Percentiles rank a stretch among this genome's conserved stretches.
These are phyloP conservation scores for Penaeus indicus DNA, from an alignment of 1,140 invertebrate species.

Conservation along the genomic window DNA sequence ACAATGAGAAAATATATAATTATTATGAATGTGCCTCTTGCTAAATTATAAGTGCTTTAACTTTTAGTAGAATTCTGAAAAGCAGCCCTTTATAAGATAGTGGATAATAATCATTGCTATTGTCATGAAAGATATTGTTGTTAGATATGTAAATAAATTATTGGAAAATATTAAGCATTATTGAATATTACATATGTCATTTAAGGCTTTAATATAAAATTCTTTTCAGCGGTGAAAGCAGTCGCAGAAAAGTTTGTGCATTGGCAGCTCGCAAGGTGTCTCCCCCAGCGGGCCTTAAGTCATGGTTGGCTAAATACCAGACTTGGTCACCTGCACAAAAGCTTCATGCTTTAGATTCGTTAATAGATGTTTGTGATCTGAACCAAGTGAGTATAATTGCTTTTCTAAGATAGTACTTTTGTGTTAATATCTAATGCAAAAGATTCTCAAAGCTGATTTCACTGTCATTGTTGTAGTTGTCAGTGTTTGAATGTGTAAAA, in stretches of 20 bases:
- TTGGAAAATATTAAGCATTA: neutral
- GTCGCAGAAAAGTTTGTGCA: slow-evolving; percentile 47
- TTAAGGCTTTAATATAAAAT: neutral
- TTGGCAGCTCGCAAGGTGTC: slow-evolving; percentile 51
- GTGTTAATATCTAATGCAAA: too few relatives aligned
- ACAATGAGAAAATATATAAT: too few relatives aligned
- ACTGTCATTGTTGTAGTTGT: too few relatives aligned
- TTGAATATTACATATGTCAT: neutral
- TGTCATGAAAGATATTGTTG: neutral
- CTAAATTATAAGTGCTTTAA: too few relatives aligned
- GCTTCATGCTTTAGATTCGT: slow-evolving; percentile 87
- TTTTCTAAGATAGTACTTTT: neutral
- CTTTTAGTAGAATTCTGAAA: too few relatives aligned
- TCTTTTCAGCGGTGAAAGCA: slow-evolving; percentile 45
- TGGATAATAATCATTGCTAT: too few relatives aligned
- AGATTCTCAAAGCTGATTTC: neutral
- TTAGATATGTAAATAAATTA: neutral
- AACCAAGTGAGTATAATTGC: slow-evolving; percentile 82
- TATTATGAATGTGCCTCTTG: too few relatives aligned
- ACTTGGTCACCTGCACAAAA: slow-evolving; percentile 90
- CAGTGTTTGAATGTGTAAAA: too few relatives aligned
- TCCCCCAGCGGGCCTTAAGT: slow-evolving; percentile 57
- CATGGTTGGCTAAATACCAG: slow-evolving; percentile 63
- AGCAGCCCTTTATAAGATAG: too few relatives aligned
- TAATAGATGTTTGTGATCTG: slow-evolving; percentile 90